Base-by-base conservation (phyloP, 2,797 vertebrate genomes). In the Orientallactaga sibirica region DNA sequence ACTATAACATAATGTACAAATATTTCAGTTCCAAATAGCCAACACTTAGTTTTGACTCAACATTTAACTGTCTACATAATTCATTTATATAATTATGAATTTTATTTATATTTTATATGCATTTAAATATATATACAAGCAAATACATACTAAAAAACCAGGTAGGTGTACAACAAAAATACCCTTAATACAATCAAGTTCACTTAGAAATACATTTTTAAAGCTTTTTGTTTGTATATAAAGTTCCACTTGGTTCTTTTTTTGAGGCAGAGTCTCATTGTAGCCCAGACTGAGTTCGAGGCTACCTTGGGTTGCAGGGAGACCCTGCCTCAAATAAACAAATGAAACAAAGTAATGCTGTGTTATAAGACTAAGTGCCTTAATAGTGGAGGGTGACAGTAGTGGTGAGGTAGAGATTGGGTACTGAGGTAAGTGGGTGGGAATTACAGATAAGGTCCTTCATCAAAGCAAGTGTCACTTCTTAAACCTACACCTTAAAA, bases 61-160 rank as follows among this genome's bases (percentile, higher is more conserved):
- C 48, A 77, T 77, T 77, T 86, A 87, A 80, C 52, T 92, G 58
- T 92, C 62, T 79, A 3, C 82, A 95, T 94, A 90, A 81, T n/a
- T 29, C 18, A 90, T 22, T 81, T 83, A 83, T 10, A 88, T 19
- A 92, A 91, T 86, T 88, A 76, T 95, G 8, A 93, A 68, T 89
- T 93, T 79, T 91, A 78, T 55, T 66, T 58, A 27, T 76, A 90
- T 74, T 82, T 82, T 83, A 16, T 43, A 70, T 64, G 62, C 22
- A 37, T 58, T 68, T 43, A 73, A n/a, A 91, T 0, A 75, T 33
- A 58, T 58, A 64, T 55, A 96, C 80, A 88, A 82, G 37, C 52
- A 82, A 88, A 87, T 48, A 73, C n/a, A 91, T 24, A 89, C 67
- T 70, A 89, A 18, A 76, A 91, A 91, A 62, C 33, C 22, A 74